These are phyloP conservation scores for Ptychoptera contaminata DNA, from an alignment of 2,888 invertebrate genomes.

Conservation along the genomic window DNA sequence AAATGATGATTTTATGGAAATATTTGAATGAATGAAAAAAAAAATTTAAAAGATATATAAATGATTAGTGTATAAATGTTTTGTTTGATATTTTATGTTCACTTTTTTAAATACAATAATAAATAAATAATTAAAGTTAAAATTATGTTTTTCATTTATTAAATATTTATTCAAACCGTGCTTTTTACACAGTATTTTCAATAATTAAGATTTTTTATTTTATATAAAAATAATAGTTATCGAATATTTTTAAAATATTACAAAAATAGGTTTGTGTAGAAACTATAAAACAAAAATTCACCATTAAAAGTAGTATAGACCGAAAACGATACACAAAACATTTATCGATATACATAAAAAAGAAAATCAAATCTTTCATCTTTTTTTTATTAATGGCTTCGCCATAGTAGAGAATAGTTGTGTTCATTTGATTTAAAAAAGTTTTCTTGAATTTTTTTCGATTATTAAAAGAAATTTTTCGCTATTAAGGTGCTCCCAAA, in stretches of 20 bases:
- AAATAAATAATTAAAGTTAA: neutral
- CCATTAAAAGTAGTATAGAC: no score
- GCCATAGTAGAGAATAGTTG: constrained; percentile 21
- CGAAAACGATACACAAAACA: no score
- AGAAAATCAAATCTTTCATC: neutral
- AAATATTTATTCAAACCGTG: no score
- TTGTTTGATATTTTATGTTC: neutral
- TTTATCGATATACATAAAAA: no score
- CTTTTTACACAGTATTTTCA: no score
- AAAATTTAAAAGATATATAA: neutral
- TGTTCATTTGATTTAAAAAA: constrained; percentile 11
- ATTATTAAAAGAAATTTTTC: neutral
- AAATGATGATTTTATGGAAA: neutral
- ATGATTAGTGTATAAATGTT: neutral
- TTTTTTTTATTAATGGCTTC: constrained; percentile 20
- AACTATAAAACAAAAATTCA: no score
- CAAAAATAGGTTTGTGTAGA: no score
- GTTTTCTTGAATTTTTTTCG: constrained; percentile 9
- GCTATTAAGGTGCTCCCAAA: no score
- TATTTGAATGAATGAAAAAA: neutral
- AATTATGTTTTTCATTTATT: no score
- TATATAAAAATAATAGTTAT: no score
- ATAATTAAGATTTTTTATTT: no score
- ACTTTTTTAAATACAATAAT: neutral
- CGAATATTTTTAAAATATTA: no score